Evolutionary conservation across 2,113 vertebrate genomes (phyloP), one percentile per base, ranked within the genome.

Genomic region (Charadrius vociferus): DNA sequence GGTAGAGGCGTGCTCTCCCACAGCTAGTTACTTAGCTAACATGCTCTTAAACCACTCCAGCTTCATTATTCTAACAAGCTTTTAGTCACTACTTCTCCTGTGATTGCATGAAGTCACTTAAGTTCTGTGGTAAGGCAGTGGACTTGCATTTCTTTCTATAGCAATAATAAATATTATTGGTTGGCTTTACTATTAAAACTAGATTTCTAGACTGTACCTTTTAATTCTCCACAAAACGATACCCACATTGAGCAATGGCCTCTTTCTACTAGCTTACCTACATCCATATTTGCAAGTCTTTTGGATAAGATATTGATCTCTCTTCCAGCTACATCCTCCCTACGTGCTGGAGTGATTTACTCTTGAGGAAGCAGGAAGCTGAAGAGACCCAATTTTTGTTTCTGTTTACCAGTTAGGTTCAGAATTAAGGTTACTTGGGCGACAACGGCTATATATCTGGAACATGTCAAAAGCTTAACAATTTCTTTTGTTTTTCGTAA

Each of bases 181-280:
- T n/a, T 63, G 56, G 7, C 23, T 34, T 68, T 39, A 30, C 9
- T 43, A 34, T 14, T 50, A 43, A 55, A 80, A 68, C 13, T 68
- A 21, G 4, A 12, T 67, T 68, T 15, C 37, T 37, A 62, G 6
- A 27, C 12, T 14, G 21, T n/a, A 49, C 6, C 53, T 72, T 86
- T 66, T 56, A 52, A 19, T 37, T 63, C n/a, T 29, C 9, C 30
- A 70, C 34, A 37, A 45, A 81, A 37, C 0, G 0, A 53, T 7
- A 29, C 36, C 21, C 30, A 41, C 16, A 56, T 24, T 21, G 9
- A 43, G 14, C 49, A 56, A 23, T 12, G 27, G 11, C 11, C 27
- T 83, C 36, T 8, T 94, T 81, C 36, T 27, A 61, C 14, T 2
- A 47, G 16, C 12, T 88, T 61, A 39, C 55, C 23, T 91, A 19